Evolutionary conservation across 2,797 vertebrate species (phyloP), one percentile per base, ranked within the genome.

Genomic region (Loris lydekkerianus): DNA sequence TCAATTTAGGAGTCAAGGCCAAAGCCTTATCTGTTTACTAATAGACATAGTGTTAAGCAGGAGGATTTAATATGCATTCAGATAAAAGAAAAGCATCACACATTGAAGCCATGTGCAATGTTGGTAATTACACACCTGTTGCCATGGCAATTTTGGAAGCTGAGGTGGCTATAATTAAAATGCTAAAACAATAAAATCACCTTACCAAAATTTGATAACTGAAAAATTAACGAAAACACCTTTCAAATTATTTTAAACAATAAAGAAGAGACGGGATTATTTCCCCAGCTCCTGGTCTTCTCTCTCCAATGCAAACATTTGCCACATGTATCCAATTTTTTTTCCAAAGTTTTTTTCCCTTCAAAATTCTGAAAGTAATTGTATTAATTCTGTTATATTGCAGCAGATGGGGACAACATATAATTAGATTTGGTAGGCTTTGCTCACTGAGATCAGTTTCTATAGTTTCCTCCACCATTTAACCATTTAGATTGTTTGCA

Each of bases 401-500:
- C 73, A 98, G 87, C 96, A 98, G 97, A 97, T 94, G 96, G 96
- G 95, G 95, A 97, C 89, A 93, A 97, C 78, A 67, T 87, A 96
- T 96, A 98, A 98, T 98, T 97, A 97, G 97, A 97, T 98, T 98
- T 98, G 95, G 90, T 88, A 89, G 81, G 95, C 94, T 97, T 96
- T 96, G 85, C 92, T 96, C 92, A 96, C 61, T 97, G 88, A 96
- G 97, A 97, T 98, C 92, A 89, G 93, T 97, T 98, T 98, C 98
- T 98, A 73, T 93, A 97, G 95, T 97, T 97, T 96, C 96, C 94
- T 92, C 86, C 87, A 96, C 88, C 11, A 46, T 97, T 98, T 98
- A 98, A 96, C 96, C 96, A 97, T 98, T 98, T 98, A 96, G 96
- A 97, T 96, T 98, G 98, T 98, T 98, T 98, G 98, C 98, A 98